A percentile compares a stretch with the other conserved stretches of the same genome.
Evolutionary conservation across 2,888 invertebrate genomes (phyloP).

Genomic region (Agrochola lota): DNA sequence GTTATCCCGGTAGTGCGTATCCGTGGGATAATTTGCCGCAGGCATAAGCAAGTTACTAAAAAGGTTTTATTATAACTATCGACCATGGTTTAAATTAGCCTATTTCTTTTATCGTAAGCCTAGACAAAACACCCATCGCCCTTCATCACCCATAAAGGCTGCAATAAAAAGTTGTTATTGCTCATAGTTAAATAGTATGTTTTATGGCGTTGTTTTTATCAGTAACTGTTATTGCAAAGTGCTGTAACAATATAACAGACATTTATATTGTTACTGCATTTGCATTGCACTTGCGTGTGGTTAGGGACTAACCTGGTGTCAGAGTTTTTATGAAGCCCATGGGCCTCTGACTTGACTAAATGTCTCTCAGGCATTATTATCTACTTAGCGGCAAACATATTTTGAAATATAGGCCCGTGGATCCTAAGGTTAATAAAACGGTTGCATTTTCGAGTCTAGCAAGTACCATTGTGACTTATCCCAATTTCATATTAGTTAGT

Average conservation of each 20-base stretch:
- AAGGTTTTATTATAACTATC: no score
- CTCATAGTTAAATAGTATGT: not conserved
- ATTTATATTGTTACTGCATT: not conserved
- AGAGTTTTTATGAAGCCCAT: no score
- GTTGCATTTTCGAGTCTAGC: no score
- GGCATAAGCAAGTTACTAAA: no score
- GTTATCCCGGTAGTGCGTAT: no score
- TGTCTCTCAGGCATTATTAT: not conserved
- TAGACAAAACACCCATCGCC: not conserved
- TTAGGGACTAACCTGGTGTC: no score
- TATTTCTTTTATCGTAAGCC: not conserved
- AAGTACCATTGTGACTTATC: no score
- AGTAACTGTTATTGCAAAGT: not conserved
- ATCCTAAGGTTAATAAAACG: no score
- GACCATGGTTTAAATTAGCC: not conserved
- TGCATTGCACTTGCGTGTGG: not conserved
- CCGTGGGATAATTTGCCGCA: no score
- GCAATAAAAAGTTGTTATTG: slow-evolving; percentile 18
- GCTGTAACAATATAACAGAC: not conserved
- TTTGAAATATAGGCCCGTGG: not conserved
- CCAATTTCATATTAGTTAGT: no score
- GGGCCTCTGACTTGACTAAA: no score
- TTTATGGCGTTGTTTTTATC: not conserved
- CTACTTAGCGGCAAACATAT: not conserved
- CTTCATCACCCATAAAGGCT: slow-evolving; percentile 22